A percentile compares a stretch with the other conserved stretches of the same genome.
Evolutionary conservation across 1,140 invertebrate genomes (phyloP).

Genomic region (Drosophila sechellia): DNA sequence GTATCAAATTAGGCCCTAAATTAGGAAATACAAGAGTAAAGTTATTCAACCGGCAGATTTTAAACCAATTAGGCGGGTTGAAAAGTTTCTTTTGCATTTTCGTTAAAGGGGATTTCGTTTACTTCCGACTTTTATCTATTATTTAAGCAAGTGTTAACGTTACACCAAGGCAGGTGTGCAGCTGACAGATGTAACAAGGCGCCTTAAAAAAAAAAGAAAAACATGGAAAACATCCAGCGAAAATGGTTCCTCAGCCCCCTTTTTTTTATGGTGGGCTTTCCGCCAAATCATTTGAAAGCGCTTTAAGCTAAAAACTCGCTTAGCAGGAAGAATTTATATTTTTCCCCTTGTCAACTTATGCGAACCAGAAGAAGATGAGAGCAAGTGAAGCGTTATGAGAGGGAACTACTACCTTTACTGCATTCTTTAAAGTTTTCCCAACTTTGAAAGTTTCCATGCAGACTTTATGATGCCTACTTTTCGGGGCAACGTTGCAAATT

Average conservation of each 20-base stretch:
- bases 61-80: constrained; percentile 7
- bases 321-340: constrained; percentile 14
- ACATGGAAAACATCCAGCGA: constrained; percentile 11
- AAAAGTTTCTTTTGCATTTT: constrained; percentile 19
- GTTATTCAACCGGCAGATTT: not conserved
- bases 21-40: constrained; percentile 8
- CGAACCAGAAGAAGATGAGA: constrained; percentile 15
- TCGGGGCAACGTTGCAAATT: constrained; percentile 5
- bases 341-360: constrained; percentile 45
- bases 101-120: constrained; percentile 14
- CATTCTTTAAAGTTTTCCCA: constrained; percentile 40
- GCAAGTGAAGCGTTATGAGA: constrained; percentile 2
- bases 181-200: constrained; percentile 60
- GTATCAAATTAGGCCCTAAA: constrained; percentile 10
- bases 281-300: constrained; percentile 71
- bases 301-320: constrained; percentile 64
- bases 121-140: constrained; percentile 25
- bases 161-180: constrained; percentile 41
- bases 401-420: constrained; percentile 8
- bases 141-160: constrained; percentile 12
- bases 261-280: constrained; percentile 11
- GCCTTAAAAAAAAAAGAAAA: constrained; percentile 1
- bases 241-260: constrained; percentile 1
- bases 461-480: constrained; percentile 34
- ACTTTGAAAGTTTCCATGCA: constrained; percentile 27